phyloP scores from a whole-genome alignment of 2,888 invertebrate species.

The Zeuzera pyrina region DNA sequence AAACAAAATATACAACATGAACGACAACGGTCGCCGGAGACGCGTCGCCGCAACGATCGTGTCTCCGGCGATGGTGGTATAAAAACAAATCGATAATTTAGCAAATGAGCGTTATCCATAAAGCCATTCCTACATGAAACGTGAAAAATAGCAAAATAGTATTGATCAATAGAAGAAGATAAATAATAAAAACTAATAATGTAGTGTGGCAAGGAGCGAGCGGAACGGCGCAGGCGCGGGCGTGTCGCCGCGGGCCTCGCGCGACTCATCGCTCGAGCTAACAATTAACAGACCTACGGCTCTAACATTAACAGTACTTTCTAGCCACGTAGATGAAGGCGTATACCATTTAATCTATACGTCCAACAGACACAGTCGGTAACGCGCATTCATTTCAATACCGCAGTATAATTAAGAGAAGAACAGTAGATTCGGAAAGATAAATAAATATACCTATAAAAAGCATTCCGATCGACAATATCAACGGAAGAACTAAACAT shows the following conservation, averaged over 20 bases:
- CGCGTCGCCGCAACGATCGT: conserved; percentile 19
- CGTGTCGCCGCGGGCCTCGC: conserved; percentile 23
- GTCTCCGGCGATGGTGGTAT: conserved; percentile 36
- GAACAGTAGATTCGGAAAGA: conserved; percentile 66
- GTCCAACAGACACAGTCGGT: conserved; percentile 60
- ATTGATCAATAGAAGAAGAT: conserved; percentile 51
- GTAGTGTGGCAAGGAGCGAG: conserved; percentile 56
- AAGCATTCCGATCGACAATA: conserved; percentile 65
- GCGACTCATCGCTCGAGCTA: conserved; percentile 62
- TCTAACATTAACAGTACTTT: conserved; percentile 66
- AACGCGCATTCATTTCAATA: conserved; percentile 69
- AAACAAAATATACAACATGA: conserved; percentile 43
- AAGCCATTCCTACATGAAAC: conserved; percentile 69
- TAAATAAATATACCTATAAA: conserved; percentile 71
- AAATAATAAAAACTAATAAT: conserved; percentile 56
- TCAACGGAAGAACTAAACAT: conserved; percentile 71
- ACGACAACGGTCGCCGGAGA: conserved; percentile 31
- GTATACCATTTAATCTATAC: conserved; percentile 63
- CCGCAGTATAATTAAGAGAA: conserved; percentile 62
- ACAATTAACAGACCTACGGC: conserved; percentile 60
- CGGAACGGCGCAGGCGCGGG: conserved; percentile 20
- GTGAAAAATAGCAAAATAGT: conserved; percentile 55
- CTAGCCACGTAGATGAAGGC: conserved; percentile 69
- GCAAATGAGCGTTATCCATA: conserved; percentile 64
- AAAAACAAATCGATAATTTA: conserved; percentile 41